phyloP scores from a whole-genome alignment of 2,113 vertebrate species.

The Cichladusa arquata region DNA sequence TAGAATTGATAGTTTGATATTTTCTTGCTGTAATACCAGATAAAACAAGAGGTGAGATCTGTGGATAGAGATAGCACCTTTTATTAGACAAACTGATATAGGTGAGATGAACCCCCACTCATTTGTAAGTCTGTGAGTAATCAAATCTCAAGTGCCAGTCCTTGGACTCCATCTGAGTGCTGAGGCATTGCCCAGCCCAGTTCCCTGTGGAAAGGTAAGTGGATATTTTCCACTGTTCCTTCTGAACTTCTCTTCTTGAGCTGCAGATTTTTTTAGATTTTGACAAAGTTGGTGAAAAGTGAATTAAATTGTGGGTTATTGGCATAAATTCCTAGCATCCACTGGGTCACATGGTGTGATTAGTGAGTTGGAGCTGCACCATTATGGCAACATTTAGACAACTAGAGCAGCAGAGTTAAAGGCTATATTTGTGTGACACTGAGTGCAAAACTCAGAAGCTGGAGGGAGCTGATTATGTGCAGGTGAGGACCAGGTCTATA shows the following conservation, averaged over 20 bases:
- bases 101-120: not conserved
- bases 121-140: not conserved
- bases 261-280: not conserved
- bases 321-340: not conserved
- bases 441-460: not conserved
- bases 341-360: not conserved
- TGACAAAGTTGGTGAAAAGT: not conserved
- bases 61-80: not conserved
- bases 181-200: not conserved
- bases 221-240: not conserved
- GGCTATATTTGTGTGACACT: not conserved
- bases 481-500: not conserved
- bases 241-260: not conserved
- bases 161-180: not conserved
- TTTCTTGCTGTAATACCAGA: not conserved
- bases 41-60: not conserved
- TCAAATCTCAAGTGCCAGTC: not conserved
- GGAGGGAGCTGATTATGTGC: not conserved
- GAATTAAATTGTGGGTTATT: not conserved
- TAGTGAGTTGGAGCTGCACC: not conserved
- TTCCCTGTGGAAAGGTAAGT: not conserved
- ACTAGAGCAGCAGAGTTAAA: not conserved
- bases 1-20: not conserved
- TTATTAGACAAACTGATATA: not conserved
- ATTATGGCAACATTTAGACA: not conserved